Evolutionary conservation across 2,797 vertebrate genomes (phyloP).

Genomic region (Rhynchotus rufescens): DNA sequence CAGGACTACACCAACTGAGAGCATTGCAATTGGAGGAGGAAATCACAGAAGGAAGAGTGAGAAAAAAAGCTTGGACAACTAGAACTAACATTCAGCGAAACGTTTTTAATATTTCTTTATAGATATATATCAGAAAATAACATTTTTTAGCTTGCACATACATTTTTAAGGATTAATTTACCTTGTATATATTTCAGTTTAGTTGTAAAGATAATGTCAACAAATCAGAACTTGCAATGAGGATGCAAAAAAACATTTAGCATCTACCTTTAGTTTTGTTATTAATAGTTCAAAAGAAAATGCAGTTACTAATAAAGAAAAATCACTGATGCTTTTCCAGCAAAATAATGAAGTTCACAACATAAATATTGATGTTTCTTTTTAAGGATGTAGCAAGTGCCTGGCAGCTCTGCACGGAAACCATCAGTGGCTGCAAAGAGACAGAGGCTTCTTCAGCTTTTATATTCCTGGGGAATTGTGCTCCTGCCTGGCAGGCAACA

Average conservation of each 20-base stretch:
- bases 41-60: neutral
- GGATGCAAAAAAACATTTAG: neutral
- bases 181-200: neutral
- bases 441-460: neutral
- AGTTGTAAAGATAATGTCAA: neutral
- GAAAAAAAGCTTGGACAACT: neutral
- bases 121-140: neutral
- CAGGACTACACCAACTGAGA: neutral
- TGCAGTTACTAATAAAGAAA: neutral
- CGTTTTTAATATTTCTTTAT: neutral
- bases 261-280: neutral
- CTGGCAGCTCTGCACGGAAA: neutral
- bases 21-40: neutral
- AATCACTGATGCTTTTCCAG: neutral
- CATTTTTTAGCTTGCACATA: neutral
- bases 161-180: neutral
- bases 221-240: neutral
- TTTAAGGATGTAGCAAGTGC: neutral
- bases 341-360: neutral
- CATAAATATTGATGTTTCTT: neutral
- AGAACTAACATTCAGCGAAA: neutral
- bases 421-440: neutral
- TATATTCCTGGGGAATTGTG: neutral
- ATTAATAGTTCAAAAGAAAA: neutral
- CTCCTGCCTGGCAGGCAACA: neutral